Evolutionary conservation across 2,113 vertebrate genomes (phyloP).

Genomic region (Oryzias curvinotus): DNA sequence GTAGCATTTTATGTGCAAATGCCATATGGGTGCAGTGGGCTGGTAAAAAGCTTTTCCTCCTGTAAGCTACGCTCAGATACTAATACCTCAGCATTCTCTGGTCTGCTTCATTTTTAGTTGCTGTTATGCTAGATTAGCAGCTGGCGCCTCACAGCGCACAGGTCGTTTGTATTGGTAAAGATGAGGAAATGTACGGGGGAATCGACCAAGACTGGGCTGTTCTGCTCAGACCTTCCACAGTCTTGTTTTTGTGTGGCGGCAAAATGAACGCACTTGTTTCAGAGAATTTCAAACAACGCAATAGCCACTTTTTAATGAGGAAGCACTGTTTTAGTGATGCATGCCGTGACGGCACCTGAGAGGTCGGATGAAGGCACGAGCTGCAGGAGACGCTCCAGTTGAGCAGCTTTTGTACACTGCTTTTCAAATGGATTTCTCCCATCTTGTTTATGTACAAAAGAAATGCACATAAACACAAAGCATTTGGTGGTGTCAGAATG

Average conservation of each 20-base stretch:
- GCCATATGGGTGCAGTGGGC: constrained; percentile 77
- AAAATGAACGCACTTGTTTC: constrained; percentile 46
- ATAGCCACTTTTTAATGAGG: constrained; percentile 40
- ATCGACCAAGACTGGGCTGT: constrained; percentile 67
- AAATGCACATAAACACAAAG: too few relatives aligned
- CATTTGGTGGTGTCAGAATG: too few relatives aligned
- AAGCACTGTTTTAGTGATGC: constrained; percentile 50
- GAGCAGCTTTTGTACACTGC: constrained; percentile 13
- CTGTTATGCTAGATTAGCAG: constrained; percentile 78
- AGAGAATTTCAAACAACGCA: constrained; percentile 41
- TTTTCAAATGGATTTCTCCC: constrained; percentile 26
- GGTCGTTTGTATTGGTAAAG: constrained; percentile 62
- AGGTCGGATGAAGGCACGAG: constrained; percentile 54
- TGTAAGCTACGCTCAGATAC: constrained; percentile 64
- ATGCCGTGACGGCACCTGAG: constrained; percentile 37
- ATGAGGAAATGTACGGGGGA: constrained; percentile 62
- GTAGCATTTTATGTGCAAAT: constrained; percentile 77
- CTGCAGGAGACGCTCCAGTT: constrained; percentile 42
- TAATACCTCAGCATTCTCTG: constrained; percentile 70
- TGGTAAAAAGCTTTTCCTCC: constrained; percentile 77
- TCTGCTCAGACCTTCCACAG: constrained; percentile 38
- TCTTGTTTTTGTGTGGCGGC: constrained; percentile 31
- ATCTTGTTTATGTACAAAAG: too few relatives aligned
- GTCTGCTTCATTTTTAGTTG: constrained; percentile 75
- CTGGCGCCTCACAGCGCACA: constrained; percentile 71